Evolutionary conservation across 2,888 invertebrate species (phyloP).

Genomic region (Lypha dubia): DNA sequence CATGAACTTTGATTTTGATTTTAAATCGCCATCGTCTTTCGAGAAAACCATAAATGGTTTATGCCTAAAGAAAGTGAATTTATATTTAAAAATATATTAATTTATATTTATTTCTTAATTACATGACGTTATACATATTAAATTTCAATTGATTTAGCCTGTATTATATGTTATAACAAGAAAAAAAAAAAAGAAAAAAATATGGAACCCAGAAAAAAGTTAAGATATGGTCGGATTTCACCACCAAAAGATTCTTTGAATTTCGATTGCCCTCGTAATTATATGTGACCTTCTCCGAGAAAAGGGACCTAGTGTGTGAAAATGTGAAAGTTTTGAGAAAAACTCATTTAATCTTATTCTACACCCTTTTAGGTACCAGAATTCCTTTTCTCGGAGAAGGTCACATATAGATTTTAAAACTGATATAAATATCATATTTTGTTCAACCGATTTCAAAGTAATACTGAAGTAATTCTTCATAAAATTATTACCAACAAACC

Average conservation of each 20-base stretch:
- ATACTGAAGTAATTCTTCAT: too few relatives aligned
- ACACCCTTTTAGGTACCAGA: too few relatives aligned
- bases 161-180: background rate
- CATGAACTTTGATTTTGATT: slow-evolving; percentile 31
- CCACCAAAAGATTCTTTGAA: background rate
- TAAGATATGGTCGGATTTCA: background rate
- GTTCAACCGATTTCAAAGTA: too few relatives aligned
- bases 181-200: background rate
- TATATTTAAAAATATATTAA: slow-evolving; percentile 34
- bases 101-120: slow-evolving; percentile 22
- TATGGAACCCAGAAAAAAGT: background rate
- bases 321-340: too few relatives aligned
- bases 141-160: slow-evolving; percentile 12
- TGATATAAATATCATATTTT: too few relatives aligned
- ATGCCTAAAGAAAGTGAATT: slow-evolving; percentile 63
- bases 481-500: too few relatives aligned
- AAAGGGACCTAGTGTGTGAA: too few relatives aligned
- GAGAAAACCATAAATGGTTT: slow-evolving; percentile 46
- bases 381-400: too few relatives aligned
- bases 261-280: too few relatives aligned
- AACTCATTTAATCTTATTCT: too few relatives aligned
- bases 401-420: too few relatives aligned
- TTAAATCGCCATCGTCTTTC: slow-evolving; percentile 6
- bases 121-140: slow-evolving; percentile 59
- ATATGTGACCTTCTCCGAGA: too few relatives aligned